Base-by-base conservation (phyloP, 2,113 vertebrate species). In the Asarcornis scutulata region DNA sequence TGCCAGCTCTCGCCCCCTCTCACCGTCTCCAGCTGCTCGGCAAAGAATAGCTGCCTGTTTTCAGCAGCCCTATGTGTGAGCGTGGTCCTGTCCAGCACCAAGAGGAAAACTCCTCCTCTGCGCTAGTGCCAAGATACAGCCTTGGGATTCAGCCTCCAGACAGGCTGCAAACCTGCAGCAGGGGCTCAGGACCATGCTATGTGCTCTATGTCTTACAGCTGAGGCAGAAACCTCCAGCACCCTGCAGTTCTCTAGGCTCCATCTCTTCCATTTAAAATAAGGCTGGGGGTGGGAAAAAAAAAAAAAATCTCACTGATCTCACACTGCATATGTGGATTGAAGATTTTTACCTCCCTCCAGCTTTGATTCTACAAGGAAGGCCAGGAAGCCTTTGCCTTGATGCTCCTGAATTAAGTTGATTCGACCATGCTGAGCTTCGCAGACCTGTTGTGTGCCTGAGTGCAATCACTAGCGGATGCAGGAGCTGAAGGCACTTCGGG, bases 1-100 rank as follows among this genome's bases (percentile, higher is more conserved):
- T 59, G 68, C 71, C 22, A 34, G 42, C 72, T 60, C 86, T 96
- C 50, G 1, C 77, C 73, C 79, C 91, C 83, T 92, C 95, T 67
- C 87, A 69, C 79, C 73, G 23, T 25, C 83, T 86, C 88, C 94
- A 97, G 95, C 94, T 95, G 94, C 92, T 88, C 27, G 7, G 76
- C 38, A 44, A 88, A 96, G 92, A 94, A 97, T 81, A 83, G 92
- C 64, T 83, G 64, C 77, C 69, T 95, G 68, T 59, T 52, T 81
- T 17, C 62, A 71, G 77, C 95, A 94, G 77, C 83, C 83, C 83
- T 83, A 88, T 7, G 12, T 89, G 90, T 16, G 78, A 96, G 84
- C 56, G 13, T 3, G 7, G 71, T 4, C 62, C 69, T 48, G 80
- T 32, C 94, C 80, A 59, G 90, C 67, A n/a, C 62, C 75, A 76